Conservation (phyloP, 2,888 invertebrate species). For the Exephanes ischioxanthus region DNA sequence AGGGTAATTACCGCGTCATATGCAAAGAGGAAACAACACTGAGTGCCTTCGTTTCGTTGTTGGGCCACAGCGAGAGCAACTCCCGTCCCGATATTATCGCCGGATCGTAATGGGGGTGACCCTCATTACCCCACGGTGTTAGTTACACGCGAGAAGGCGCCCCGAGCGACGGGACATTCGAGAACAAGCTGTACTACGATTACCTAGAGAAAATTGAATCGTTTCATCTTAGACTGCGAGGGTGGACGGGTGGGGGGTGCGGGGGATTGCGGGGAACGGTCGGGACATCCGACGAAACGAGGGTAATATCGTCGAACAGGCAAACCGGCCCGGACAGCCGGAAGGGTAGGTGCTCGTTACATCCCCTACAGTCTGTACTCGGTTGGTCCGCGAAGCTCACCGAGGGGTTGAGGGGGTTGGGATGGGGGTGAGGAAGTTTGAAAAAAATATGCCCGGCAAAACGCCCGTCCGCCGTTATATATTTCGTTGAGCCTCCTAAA, state of each 20-base stretch:
- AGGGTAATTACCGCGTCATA: not conserved
- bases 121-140: not conserved
- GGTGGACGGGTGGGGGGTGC: slow-evolving; percentile 10
- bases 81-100: slow-evolving; percentile 5
- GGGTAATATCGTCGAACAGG: slow-evolving; percentile 61
- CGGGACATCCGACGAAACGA: slow-evolving; percentile 53
- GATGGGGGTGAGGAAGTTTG: not conserved
- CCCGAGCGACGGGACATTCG: slow-evolving; percentile 22
- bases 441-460: slow-evolving; percentile 48
- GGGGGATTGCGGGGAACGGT: slow-evolving; percentile 28
- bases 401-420: not conserved
- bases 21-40: not conserved
- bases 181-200: slow-evolving; percentile 52
- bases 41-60: not conserved
- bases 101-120: slow-evolving; percentile 20
- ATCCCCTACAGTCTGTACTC: slow-evolving; percentile 25
- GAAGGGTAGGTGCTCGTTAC: slow-evolving; percentile 66
- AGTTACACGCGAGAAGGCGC: slow-evolving; percentile 9
- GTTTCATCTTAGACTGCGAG: slow-evolving; percentile 37
- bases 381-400: not conserved
- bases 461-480: slow-evolving; percentile 37
- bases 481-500: slow-evolving; percentile 36
- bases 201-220: slow-evolving; percentile 75
- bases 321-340: slow-evolving; percentile 58
- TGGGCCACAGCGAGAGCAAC: not conserved